phyloP scores from a whole-genome alignment of 2,113 vertebrate genomes.

The Coryphaenoides rupestris region DNA sequence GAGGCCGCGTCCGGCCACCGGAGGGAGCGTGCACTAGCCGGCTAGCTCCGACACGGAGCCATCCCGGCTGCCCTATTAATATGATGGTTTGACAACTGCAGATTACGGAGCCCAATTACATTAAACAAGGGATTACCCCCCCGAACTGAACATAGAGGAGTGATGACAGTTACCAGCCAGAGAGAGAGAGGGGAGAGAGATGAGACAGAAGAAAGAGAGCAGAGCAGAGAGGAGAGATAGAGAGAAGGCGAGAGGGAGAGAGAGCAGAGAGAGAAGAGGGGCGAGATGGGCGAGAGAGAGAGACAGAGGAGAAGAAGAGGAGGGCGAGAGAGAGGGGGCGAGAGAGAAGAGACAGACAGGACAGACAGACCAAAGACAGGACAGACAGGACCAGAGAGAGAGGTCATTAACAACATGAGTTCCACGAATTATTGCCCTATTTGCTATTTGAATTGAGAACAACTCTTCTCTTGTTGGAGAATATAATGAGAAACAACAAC shows the following conservation, averaged over 20 bases:
- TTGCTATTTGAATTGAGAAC: no score
- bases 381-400: background rate
- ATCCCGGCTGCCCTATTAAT: slow-evolving; percentile 29
- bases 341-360: background rate
- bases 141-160: no score
- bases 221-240: no score
- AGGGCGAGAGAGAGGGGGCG: background rate
- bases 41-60: slow-evolving; percentile 39
- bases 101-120: slow-evolving; percentile 56
- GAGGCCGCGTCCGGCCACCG: slow-evolving; percentile 13
- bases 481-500: no score
- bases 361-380: background rate
- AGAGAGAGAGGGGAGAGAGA: no score
- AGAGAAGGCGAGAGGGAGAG: no score
- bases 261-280: no score
- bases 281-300: no score
- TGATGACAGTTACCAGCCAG: background rate
- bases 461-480: no score
- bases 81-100: slow-evolving; percentile 38
- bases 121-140: slow-evolving; percentile 53
- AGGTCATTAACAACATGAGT: no score
- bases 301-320: slow-evolving; percentile 15
- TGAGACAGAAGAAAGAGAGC: no score
- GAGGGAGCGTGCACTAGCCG: background rate
- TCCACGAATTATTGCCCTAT: no score